A percentile compares a stretch with the other conserved stretches of the same genome.
phyloP scores from a whole-genome alignment of 2,113 vertebrate species.

The Paramormyrops kingsleyae region DNA sequence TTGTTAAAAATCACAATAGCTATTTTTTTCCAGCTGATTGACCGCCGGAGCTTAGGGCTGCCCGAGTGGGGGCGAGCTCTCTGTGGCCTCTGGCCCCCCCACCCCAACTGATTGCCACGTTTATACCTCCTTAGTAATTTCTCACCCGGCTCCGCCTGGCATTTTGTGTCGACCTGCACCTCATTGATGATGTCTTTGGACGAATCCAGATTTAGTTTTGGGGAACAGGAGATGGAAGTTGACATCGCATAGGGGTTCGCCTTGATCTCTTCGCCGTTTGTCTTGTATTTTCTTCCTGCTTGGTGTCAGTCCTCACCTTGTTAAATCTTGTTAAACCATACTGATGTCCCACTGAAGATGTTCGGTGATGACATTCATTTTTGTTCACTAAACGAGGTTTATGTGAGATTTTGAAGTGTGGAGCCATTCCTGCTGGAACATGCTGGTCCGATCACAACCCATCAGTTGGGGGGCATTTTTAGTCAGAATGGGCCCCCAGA shows the following conservation, averaged over 20 bases:
- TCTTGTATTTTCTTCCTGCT: background rate
- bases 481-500: background rate
- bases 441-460: background rate
- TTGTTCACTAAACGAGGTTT: background rate
- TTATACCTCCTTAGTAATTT: background rate
- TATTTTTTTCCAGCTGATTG: background rate
- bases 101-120: background rate
- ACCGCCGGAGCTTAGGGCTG: background rate
- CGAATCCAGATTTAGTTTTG: background rate
- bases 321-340: background rate
- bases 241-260: too few species aligned
- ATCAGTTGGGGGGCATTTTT: background rate
- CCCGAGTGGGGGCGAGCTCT: background rate
- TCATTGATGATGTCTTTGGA: background rate
- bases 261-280: background rate
- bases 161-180: background rate
- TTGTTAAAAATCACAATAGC: slow-evolving; percentile 10
- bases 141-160: background rate
- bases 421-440: background rate
- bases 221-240: background rate
- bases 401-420: background rate
- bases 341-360: background rate
- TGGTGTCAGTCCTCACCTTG: background rate
- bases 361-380: background rate
- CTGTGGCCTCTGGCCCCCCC: background rate